Conservation (phyloP, 1,140 invertebrate species). For the Lordiphosa clarofinis region DNA sequence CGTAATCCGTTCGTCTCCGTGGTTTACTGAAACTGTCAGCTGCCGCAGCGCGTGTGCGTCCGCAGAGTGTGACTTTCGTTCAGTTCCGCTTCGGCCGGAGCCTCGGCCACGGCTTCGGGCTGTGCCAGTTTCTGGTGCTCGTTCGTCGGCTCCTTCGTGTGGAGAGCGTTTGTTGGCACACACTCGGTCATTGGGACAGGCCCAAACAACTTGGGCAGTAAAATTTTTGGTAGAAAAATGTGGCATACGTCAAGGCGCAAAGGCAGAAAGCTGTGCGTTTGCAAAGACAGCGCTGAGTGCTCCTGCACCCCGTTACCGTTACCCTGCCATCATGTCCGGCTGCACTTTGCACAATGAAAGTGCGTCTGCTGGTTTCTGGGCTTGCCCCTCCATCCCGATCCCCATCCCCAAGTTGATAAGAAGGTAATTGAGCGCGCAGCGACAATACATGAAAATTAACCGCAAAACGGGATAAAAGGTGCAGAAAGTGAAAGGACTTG, state of each 20-base stretch:
- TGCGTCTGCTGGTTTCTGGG: too few relatives aligned
- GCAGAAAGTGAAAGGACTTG: too few relatives aligned
- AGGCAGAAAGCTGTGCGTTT: conserved; percentile 9
- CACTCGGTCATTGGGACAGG: conserved; percentile 72
- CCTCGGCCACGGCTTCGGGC: conserved; percentile 16
- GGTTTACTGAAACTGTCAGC: conserved; percentile 79
- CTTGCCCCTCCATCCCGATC: too few relatives aligned
- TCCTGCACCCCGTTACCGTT: conserved; percentile 28
- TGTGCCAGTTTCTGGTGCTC: conserved; percentile 10
- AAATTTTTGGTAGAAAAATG: conserved; percentile 2
- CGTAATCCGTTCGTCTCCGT: conserved; percentile 79
- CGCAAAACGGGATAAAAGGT: too few relatives aligned
- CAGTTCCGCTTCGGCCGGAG: conserved; percentile 32
- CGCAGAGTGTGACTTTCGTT: conserved; percentile 76
- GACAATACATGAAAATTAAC: too few relatives aligned
- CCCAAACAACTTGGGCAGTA: conserved; percentile 27
- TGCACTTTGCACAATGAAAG: too few relatives aligned
- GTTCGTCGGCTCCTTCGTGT: not conserved
- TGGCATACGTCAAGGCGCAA: conserved; percentile 17
- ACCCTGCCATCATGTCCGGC: too few relatives aligned
- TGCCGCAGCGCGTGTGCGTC: conserved; percentile 63
- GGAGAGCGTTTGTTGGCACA: conserved; percentile 9
- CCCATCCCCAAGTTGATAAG: too few relatives aligned
- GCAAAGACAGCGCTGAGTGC: conserved; percentile 34
- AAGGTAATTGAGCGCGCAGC: too few relatives aligned